Percentiles rank a stretch among this genome's conserved stretches.
These are phyloP conservation scores for Lepus timidus DNA, from an alignment of 2,113 vertebrate genomes.

Conservation along the genomic window DNA sequence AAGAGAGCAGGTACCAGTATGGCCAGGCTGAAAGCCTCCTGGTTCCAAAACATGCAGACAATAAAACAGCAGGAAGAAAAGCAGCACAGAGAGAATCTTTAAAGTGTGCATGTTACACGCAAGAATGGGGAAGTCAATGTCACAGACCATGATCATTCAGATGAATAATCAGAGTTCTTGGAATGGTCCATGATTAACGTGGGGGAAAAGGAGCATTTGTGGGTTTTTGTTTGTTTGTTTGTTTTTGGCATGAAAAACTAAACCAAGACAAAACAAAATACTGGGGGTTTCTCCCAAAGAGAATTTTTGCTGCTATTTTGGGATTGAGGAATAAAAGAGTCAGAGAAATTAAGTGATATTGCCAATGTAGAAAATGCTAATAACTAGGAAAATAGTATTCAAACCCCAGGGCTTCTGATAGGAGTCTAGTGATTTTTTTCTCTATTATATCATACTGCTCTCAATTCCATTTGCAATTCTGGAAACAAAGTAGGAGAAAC, in stretches of 20 bases:
- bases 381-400: neutral
- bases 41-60: neutral
- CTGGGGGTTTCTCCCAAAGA: neutral
- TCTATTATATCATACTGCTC: neutral
- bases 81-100: neutral
- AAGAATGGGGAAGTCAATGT: neutral
- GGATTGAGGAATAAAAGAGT: neutral
- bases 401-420: neutral
- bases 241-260: neutral
- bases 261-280: neutral
- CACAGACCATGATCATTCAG: neutral
- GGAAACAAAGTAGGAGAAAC: conserved; percentile 8
- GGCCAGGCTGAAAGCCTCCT: neutral
- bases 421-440: neutral
- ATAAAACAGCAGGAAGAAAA: neutral
- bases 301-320: neutral
- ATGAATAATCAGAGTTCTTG: neutral
- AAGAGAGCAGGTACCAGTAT: neutral
- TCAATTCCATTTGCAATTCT: conserved; percentile 23
- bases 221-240: too few relatives aligned
- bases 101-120: too few relatives aligned
- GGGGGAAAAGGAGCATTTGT: neutral
- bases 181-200: neutral
- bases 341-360: neutral
- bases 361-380: neutral